Conservation (phyloP, 2,797 vertebrate species). For the Paramormyrops hopkinsi region DNA sequence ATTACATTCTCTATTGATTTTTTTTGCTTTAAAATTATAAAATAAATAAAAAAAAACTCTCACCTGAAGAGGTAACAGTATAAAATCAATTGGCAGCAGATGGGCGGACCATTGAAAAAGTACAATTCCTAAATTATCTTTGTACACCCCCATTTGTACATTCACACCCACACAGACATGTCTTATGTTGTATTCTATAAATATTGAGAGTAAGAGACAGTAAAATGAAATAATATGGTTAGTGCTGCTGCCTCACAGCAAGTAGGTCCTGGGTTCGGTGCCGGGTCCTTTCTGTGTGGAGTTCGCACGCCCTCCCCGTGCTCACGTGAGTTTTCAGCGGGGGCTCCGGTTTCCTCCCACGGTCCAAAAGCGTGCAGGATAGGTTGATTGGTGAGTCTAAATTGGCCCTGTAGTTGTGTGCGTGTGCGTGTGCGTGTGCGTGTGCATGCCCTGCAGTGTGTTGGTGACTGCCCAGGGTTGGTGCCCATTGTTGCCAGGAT, state of each 20-base stretch:
- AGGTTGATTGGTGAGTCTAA: too few relatives aligned
- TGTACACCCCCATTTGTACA: neutral
- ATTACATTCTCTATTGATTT: constrained; percentile 6
- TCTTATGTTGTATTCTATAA: constrained; percentile 3
- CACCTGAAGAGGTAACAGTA: neutral
- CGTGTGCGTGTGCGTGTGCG: too few relatives aligned
- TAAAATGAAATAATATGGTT: constrained; percentile 49
- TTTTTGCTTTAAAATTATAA: neutral
- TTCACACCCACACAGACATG: neutral
- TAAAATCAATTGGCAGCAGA: constrained; percentile 10
- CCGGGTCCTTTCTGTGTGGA: too few relatives aligned
- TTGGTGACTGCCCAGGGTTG: too few relatives aligned
- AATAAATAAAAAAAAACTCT: neutral
- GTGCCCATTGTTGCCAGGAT: too few relatives aligned
- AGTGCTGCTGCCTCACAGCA: neutral
- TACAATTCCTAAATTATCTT: constrained; percentile 1
- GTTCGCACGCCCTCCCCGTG: too few relatives aligned
- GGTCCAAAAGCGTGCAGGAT: too few relatives aligned
- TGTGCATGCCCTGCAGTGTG: too few relatives aligned
- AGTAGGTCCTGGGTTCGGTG: too few relatives aligned
- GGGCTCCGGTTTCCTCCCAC: too few relatives aligned
- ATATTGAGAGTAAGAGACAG: constrained; percentile 13
- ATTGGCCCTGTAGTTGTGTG: too few relatives aligned
- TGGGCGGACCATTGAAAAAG: neutral
- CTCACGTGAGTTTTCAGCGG: too few relatives aligned